Evolutionary conservation across 2,888 invertebrate species (phyloP).

Genomic region (Cataglyphis altisquamis): DNA sequence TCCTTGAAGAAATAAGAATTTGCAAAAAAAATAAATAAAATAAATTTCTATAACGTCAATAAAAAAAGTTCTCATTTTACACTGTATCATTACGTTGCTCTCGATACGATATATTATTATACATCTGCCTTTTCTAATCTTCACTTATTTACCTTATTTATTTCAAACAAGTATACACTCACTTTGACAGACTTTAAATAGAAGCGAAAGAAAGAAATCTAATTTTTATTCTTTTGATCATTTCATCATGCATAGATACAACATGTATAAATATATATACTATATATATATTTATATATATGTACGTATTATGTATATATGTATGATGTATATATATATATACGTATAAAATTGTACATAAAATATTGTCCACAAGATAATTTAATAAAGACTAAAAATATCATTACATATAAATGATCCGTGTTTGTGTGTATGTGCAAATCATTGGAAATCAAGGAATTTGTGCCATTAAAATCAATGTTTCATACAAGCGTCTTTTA

Average conservation of each 20-base stretch:
- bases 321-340: slow-evolving; percentile 9
- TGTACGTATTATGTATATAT: slow-evolving; percentile 2
- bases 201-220: neutral
- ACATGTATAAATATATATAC: too few species aligned
- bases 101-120: neutral
- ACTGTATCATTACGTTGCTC: neutral
- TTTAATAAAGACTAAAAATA: slow-evolving; percentile 48
- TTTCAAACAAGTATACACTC: neutral
- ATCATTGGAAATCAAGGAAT: slow-evolving; percentile 16
- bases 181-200: neutral
- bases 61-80: neutral
- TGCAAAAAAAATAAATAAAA: neutral
- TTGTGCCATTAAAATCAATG: neutral
- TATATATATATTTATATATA: too few species aligned
- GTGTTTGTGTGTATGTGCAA: neutral
- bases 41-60: neutral
- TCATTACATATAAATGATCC: slow-evolving; percentile 1
- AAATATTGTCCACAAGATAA: slow-evolving; percentile 31
- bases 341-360: slow-evolving; percentile 36
- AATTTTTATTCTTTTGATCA: slow-evolving; percentile 2
- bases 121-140: neutral
- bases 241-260: neutral
- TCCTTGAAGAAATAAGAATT: neutral
- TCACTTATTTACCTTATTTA: neutral
- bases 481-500: neutral